Base-by-base conservation (phyloP, 2,113 vertebrate genomes). In the Apus apus region DNA sequence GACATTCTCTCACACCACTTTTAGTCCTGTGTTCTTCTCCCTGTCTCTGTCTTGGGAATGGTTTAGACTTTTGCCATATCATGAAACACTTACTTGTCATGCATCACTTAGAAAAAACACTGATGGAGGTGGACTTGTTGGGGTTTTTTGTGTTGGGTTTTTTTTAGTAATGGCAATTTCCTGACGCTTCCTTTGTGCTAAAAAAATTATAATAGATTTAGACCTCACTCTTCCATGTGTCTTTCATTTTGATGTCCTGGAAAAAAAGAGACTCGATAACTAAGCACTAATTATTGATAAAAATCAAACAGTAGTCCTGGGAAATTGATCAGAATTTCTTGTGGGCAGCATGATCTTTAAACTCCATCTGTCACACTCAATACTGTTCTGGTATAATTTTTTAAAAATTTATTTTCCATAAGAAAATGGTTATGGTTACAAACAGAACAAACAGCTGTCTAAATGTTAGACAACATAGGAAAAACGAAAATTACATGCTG, bases 371-470 rank as follows among this genome's bases (percentile, higher is more conserved):
- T 90, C 27, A 58, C 21, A 61, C 8, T 67, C 16, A 65, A 76
- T 84, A 29, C 85, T 4, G 1, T 90, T 85, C 51, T 64, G 13
- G 8, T 68, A 54, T 87, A 60, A 60, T 65, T 58, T 94, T 40
- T 85, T 64, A 45, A 71, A 71, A 94, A 89, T 58, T 76, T 88
- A 50, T 91, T 76, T 94, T 88, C 82, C 84, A 21, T 75, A 79
- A 92, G 72, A 92, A 84, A 95, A 85, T 61, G n/a, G 46, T 95
- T 86, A 85, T 61, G n/a, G 46, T 95, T 86, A 48, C 61, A 91
- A 94, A 81, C 9, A 36, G 67, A 94, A 90, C 80, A 80, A 94
- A 90, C 82, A 80, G n/a, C 68, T 94, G 70, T 20, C 76, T 88
- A n/a, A 74, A 66, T 54, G 36, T 38, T 89, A 72, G 75, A 32